phyloP scores from a whole-genome alignment of 1,140 invertebrate species.

The Drosophila insularis region DNA sequence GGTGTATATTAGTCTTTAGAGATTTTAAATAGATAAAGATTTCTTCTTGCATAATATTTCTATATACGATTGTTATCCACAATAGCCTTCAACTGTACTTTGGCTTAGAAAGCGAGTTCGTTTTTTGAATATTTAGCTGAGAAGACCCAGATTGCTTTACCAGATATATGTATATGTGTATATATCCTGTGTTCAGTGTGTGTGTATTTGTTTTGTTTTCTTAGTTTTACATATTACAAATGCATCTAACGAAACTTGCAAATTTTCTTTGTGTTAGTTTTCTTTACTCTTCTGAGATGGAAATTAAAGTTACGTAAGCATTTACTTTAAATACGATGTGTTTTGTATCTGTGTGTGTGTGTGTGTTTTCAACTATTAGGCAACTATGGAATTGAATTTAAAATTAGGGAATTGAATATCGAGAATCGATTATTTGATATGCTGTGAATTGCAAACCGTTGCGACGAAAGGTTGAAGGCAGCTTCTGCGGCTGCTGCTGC shows the following conservation, averaged over 20 bases:
- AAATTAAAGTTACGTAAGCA: constrained; percentile 59
- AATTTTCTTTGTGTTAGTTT: constrained; percentile 43
- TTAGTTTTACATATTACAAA: constrained; percentile 40
- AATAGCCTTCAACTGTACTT: constrained; percentile 8
- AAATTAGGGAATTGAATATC: constrained; percentile 28
- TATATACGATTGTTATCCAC: background rate
- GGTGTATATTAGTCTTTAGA: too few species aligned
- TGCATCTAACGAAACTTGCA: constrained; percentile 57
- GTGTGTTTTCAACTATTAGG: constrained; percentile 25
- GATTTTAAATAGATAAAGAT: too few species aligned
- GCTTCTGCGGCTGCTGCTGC: background rate
- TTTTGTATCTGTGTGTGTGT: constrained; percentile 26
- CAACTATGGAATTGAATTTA: constrained; percentile 23
- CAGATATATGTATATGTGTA: constrained; percentile 14
- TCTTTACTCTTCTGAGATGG: constrained; percentile 8
- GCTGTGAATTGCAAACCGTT: background rate
- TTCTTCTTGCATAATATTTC: too few species aligned
- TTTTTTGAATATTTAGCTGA: constrained; percentile 1
- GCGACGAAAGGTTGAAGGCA: constrained; percentile 6
- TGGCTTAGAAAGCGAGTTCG: constrained; percentile 1
- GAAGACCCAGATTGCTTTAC: background rate
- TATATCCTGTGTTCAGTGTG: background rate
- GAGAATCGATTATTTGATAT: constrained; percentile 50
- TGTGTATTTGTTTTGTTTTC: constrained; percentile 5
- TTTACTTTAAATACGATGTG: constrained; percentile 67